These are phyloP conservation scores for Baccha elongata DNA, from an alignment of 2,888 invertebrate species.

Conservation along the genomic window DNA sequence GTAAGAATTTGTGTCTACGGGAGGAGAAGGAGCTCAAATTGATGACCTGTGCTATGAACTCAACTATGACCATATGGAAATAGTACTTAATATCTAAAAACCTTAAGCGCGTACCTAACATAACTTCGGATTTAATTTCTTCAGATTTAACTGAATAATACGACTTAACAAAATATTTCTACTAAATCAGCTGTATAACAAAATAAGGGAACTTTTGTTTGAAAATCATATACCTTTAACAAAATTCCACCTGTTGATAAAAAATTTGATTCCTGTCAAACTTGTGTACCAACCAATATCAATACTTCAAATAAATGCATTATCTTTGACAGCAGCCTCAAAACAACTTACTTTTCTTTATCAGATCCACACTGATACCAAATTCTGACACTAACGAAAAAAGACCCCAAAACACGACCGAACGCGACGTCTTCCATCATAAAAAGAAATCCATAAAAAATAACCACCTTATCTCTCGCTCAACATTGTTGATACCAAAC, in stretches of 20 bases:
- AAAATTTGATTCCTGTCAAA: background rate
- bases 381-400: background rate
- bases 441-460: background rate
- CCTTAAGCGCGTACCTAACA: too few relatives aligned
- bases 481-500: conserved; percentile 21
- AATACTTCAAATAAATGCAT: conserved; percentile 2
- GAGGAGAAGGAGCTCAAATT: too few relatives aligned
- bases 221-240: background rate
- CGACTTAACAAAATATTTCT: too few relatives aligned
- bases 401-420: background rate
- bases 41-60: too few relatives aligned
- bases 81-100: too few relatives aligned
- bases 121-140: too few relatives aligned
- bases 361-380: background rate
- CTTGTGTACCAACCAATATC: background rate
- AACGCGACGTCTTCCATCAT: background rate
- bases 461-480: conserved; percentile 23
- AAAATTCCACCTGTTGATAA: conserved; percentile 4
- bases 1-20: too few relatives aligned
- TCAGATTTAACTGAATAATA: too few relatives aligned
- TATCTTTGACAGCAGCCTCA: conserved; percentile 16
- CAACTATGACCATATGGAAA: too few relatives aligned
- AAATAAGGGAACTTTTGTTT: background rate
- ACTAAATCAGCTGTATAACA: too few relatives aligned
- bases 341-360: conserved; percentile 14